Evolutionary conservation across 2,888 invertebrate species (phyloP), one percentile per base, ranked within the genome.

Genomic region (Apodemia mormo): DNA sequence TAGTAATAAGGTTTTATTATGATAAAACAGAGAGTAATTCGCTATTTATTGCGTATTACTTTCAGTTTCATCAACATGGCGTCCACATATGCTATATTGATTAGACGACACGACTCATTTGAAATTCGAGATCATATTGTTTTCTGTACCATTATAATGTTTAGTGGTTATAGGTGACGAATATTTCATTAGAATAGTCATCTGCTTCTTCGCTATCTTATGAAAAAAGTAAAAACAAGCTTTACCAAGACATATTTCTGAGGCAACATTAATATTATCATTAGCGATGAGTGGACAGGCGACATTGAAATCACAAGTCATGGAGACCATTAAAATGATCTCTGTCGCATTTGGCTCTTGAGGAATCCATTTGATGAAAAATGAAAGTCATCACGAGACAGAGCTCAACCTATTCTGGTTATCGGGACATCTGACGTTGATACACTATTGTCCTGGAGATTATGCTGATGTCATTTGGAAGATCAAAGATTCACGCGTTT

Each of bases 391-490:
- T 79, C 80, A 80, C 79, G 80, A 79, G 75, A 76, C 70, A 73
- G 40, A 72, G 87, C 45, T 82, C 90, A 77, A 66, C 66, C 69
- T 82, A 79, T 7, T 75, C 43, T 87, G 86, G 91, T 78, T 82
- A 75, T 78, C 89, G 88, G 90, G 91, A 92, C 92, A 91, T 87
- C 86, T 88, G 92, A 92, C 90, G 92, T 91, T 92, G 92, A 92
- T 92, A 92, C 88, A 86, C 86, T 86, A 91, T 90, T 92, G 92
- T 91, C 82, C 65, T 69, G 69, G 29, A 80, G 81, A 79, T 82
- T 85, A 7, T 52, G 88, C 87, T 86, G 86, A 89, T 85, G 88
- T 90, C 91, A 92, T 61, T 33, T 33, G 7, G 0, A 37, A 61
- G 61, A 61, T 61, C 61, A 61, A 61, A 61, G 33, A 61, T 14